These are phyloP conservation scores for Nesogale talazaci DNA, from an alignment of 2,113 vertebrate species.

Conservation along the genomic window DNA sequence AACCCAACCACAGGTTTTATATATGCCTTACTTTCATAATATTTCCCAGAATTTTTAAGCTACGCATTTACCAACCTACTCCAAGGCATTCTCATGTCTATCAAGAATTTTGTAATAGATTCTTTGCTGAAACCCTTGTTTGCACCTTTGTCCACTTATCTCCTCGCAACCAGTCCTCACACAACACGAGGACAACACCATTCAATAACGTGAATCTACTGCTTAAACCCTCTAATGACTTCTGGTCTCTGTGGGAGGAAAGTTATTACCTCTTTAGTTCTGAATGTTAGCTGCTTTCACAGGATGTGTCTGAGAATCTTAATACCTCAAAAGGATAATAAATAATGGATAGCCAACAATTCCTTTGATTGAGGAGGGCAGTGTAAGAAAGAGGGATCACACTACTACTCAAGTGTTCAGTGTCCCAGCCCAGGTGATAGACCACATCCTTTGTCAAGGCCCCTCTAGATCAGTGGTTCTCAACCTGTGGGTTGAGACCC, in stretches of 20 bases:
- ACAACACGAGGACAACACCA: not conserved
- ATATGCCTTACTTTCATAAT: not conserved
- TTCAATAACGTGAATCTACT: not conserved
- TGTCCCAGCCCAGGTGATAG: not conserved
- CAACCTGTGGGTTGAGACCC: no score
- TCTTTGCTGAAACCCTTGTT: not conserved
- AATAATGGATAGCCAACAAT: not conserved
- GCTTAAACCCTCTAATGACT: not conserved
- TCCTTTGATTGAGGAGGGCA: not conserved
- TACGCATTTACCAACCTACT: not conserved
- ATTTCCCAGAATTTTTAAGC: not conserved
- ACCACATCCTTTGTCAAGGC: not conserved
- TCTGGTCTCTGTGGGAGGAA: not conserved
- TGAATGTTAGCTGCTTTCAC: not conserved
- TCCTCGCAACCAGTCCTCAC: not conserved
- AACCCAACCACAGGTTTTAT: not conserved
- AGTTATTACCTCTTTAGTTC: not conserved
- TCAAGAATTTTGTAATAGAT: not conserved
- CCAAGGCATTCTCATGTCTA: not conserved
- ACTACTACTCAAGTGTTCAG: not conserved
- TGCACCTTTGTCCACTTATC: not conserved
- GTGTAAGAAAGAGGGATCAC: not conserved
- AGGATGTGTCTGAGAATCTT: not conserved
- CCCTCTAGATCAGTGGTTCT: not conserved
- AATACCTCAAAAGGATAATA: not conserved